Conservation (phyloP, 2,888 invertebrate species). For the Strigamia transsilvanica region DNA sequence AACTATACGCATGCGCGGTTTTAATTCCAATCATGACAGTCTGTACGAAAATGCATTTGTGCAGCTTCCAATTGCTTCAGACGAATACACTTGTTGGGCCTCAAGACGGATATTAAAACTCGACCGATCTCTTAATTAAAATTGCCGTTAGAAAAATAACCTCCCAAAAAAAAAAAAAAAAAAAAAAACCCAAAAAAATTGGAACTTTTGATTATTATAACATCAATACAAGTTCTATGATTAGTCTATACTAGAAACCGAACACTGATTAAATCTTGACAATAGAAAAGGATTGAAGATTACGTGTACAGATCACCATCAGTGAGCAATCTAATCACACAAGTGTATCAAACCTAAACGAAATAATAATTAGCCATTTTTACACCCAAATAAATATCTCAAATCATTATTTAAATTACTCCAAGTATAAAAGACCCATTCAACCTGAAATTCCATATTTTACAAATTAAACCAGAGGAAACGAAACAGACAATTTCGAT, state of each 20-base stretch:
- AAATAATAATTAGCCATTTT: not conserved
- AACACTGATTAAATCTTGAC: not conserved
- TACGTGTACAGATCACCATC: not conserved
- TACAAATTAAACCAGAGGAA: not conserved
- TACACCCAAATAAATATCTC: not conserved
- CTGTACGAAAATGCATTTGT: not conserved
- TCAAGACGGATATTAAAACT: slow-evolving; percentile 20
- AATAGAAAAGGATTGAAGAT: not conserved
- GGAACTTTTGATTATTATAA: not conserved
- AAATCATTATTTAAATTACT: not conserved
- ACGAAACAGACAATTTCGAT: slow-evolving; percentile 9
- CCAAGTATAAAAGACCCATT: not conserved
- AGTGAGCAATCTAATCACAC: not conserved
- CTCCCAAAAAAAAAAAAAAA: not conserved
- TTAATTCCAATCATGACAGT: slow-evolving; percentile 2
- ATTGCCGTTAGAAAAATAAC: not conserved
- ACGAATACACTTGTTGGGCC: slow-evolving; percentile 13
- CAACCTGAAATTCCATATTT: not conserved
- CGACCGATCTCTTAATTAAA: not conserved
- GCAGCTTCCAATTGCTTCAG: not conserved
- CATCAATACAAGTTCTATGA: not conserved
- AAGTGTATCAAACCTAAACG: not conserved
- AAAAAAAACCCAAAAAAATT: not conserved
- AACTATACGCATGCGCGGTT: not conserved
- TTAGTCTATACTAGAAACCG: not conserved